Evolutionary conservation across 2,113 vertebrate genomes (phyloP).

Genomic region (Manacus vitellinus): DNA sequence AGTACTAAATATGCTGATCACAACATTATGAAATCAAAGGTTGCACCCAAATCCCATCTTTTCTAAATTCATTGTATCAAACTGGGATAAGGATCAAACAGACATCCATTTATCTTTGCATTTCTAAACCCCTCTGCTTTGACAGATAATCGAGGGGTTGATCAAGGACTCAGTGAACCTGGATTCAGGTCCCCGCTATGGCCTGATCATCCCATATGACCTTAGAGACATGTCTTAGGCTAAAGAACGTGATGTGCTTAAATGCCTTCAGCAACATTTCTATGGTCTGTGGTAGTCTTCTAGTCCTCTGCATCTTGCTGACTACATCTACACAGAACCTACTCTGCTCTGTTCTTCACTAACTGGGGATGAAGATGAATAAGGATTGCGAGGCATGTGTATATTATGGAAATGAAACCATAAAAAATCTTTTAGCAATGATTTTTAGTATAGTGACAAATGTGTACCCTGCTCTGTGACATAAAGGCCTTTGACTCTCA

Average conservation of each 20-base stretch:
- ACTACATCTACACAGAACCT: background rate
- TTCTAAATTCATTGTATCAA: background rate
- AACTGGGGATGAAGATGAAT: background rate
- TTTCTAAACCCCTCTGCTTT: background rate
- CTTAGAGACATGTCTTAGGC: background rate
- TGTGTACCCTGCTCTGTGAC: background rate
- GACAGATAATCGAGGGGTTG: background rate
- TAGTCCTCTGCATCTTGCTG: accelerated
- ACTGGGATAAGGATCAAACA: background rate
- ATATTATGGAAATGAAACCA: background rate
- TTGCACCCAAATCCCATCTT: background rate
- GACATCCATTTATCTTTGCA: background rate
- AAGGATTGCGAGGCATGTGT: background rate
- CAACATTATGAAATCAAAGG: background rate
- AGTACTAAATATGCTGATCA: constrained; percentile 2
- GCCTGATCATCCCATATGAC: background rate
- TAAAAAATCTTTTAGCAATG: background rate
- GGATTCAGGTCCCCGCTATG: background rate
- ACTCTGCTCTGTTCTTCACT: background rate
- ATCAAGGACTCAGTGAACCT: accelerated
- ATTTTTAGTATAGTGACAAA: background rate
- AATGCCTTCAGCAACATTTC: background rate
- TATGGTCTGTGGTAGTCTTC: background rate
- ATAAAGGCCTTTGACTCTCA: background rate
- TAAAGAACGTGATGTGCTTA: background rate